These are phyloP conservation scores for Dermolepida albohirtum DNA, from an alignment of 2,888 invertebrate genomes.

Conservation along the genomic window DNA sequence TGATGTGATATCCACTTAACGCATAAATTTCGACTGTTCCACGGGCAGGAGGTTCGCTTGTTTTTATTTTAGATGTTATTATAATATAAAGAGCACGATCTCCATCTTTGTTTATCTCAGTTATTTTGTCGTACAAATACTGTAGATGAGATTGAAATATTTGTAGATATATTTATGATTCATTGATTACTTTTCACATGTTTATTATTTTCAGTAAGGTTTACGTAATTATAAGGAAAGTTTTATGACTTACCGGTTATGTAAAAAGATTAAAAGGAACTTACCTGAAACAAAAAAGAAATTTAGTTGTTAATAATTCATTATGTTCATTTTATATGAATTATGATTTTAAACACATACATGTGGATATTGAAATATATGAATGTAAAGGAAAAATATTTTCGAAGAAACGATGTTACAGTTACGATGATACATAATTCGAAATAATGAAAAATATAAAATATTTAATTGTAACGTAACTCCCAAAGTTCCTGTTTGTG, in stretches of 20 bases:
- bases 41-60: neutral
- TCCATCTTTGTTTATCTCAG: neutral
- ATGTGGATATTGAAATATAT: too few relatives aligned
- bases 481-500: too few relatives aligned
- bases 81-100: constrained; percentile 17
- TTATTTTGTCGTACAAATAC: neutral
- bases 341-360: too few relatives aligned
- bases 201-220: neutral
- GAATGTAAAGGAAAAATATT: too few relatives aligned
- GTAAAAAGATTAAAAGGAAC: too few relatives aligned
- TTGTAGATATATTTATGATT: neutral
- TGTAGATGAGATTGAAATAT: neutral
- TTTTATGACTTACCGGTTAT: constrained; percentile 1
- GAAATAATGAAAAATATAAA: too few relatives aligned
- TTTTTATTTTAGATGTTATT: constrained; percentile 15
- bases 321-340: too few relatives aligned
- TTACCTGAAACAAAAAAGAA: too few relatives aligned
- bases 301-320: too few relatives aligned
- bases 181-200: neutral
- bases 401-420: too few relatives aligned
- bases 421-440: too few relatives aligned
- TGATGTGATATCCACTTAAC: constrained; percentile 32
- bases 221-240: neutral
- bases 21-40: constrained; percentile 13
- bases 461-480: too few relatives aligned